Evolutionary conservation across 2,113 vertebrate species (phyloP).

Genomic region (Etheostoma spectabile): DNA sequence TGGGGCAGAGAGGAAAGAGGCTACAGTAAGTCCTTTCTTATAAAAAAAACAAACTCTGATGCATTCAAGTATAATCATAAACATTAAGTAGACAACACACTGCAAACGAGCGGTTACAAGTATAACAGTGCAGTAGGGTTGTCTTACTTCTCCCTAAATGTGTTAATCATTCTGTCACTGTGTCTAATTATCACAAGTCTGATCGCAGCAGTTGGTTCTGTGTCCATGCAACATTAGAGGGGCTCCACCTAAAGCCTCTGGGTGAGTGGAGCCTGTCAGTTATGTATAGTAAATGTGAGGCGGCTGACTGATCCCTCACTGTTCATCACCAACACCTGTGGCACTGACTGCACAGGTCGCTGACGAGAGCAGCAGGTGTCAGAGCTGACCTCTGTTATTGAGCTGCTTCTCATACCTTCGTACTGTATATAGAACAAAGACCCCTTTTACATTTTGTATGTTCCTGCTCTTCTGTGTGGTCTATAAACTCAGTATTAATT

Average conservation of each 20-base stretch:
- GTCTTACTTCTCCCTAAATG: neutral
- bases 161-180: neutral
- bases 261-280: conserved; percentile 22
- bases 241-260: conserved; percentile 15
- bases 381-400: neutral
- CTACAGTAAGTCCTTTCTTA: too few relatives aligned
- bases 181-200: conserved; percentile 12
- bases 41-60: neutral
- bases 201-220: conserved; percentile 12
- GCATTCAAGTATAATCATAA: neutral
- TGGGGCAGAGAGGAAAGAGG: neutral
- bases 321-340: neutral
- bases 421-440: conserved; percentile 42
- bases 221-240: conserved; percentile 17
- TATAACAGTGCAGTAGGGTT: neutral
- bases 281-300: neutral
- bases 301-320: conserved; percentile 15
- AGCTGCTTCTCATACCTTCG: conserved; percentile 19
- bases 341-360: conserved; percentile 1
- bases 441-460: neutral
- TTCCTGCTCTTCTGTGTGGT: neutral
- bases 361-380: conserved; percentile 34
- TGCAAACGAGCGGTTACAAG: neutral
- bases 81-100: neutral
- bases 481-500: neutral